Conservation (phyloP, 2,888 invertebrate species). For the Cerceris rybyensis region DNA sequence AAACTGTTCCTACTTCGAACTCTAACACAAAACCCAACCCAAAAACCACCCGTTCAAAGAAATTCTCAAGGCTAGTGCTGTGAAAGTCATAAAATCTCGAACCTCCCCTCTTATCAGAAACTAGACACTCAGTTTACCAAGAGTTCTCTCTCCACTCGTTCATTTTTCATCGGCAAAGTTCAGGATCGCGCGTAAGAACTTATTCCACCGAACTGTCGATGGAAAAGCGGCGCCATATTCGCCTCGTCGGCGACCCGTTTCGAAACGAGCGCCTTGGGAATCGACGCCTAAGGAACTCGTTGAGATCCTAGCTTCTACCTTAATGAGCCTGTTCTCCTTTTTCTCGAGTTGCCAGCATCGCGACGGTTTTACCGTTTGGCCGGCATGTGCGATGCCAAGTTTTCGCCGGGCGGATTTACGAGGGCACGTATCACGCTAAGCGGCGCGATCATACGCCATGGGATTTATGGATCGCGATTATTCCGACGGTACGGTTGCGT, state of each 20-base stretch:
- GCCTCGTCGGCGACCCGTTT: slow-evolving; percentile 70
- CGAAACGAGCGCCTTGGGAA: slow-evolving; percentile 58
- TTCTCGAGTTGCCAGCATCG: neutral
- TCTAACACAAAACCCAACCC: too few relatives aligned
- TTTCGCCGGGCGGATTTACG: slow-evolving; percentile 33
- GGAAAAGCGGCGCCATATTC: slow-evolving; percentile 75
- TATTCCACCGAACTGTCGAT: slow-evolving; percentile 19
- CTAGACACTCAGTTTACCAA: too few relatives aligned
- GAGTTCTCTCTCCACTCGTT: neutral
- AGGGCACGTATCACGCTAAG: slow-evolving; percentile 26
- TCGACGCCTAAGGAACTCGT: slow-evolving; percentile 49
- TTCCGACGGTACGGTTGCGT: slow-evolving; percentile 16
- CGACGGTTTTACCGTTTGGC: neutral
- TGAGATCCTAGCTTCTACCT: slow-evolving; percentile 19
- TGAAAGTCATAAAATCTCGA: too few relatives aligned
- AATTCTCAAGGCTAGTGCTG: too few relatives aligned
- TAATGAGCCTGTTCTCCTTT: slow-evolving; percentile 34
- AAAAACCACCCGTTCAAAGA: too few relatives aligned
- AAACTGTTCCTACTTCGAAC: too few relatives aligned
- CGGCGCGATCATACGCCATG: slow-evolving; percentile 25
- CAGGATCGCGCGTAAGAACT: slow-evolving; percentile 21
- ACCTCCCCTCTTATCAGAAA: too few relatives aligned
- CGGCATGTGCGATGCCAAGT: slow-evolving; percentile 30
- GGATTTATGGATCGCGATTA: slow-evolving; percentile 50
- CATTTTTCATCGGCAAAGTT: slow-evolving; percentile 8